Evolutionary conservation across 37 sponge, comb jelly and placozoan species (phyloP), one percentile per base, ranked within the genome.

Genomic region (Aphrocallistes beatrix): DNA sequence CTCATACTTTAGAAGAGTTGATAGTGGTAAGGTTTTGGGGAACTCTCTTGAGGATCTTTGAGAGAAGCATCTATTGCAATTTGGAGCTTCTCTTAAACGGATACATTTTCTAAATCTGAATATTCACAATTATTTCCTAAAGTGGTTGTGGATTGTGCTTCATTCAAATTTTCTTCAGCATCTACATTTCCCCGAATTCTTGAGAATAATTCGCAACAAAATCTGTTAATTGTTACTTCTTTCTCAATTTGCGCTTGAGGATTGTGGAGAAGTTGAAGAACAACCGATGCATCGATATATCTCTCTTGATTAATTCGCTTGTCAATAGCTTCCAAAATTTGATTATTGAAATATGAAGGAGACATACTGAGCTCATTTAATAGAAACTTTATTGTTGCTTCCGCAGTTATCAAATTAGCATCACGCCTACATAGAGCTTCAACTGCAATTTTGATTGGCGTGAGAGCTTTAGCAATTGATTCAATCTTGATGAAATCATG

Each of bases 31-130:
- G 21, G 25, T 60, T 60, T 60, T 60, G 10, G 75, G 75, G 75
- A 60, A 60, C 75, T 60, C 21, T 60, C 34, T 60, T 60, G 75
- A 28, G 75, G 75, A 3, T 60, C n/a, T 60, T 60, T 32, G 25
- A 60, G 75, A 19, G 75, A 60, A 60, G 75, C 75, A 60, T 60
- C 34, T 60, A 60, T 60, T 60, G 21, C 75, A 60, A 60, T 60
- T 60, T 60, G 75, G 34, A 60, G 75, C n/a, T 60, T 60, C 75
- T 60, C 75, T 60, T 60, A 30, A 30, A 60, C 75, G 21, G 75
- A 60, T 60, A 19, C 75, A 60, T 60, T 60, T 60, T 28, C 75
- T 60, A 30, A 30, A 3, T 60, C 21, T 30, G 75, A 60, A 60
- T 60, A 6, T 60, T 60, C 75, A 13, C 28, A 60, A 60, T 3